Evolutionary conservation across 2,113 vertebrate genomes (phyloP).

Genomic region (Scopus umbretta): DNA sequence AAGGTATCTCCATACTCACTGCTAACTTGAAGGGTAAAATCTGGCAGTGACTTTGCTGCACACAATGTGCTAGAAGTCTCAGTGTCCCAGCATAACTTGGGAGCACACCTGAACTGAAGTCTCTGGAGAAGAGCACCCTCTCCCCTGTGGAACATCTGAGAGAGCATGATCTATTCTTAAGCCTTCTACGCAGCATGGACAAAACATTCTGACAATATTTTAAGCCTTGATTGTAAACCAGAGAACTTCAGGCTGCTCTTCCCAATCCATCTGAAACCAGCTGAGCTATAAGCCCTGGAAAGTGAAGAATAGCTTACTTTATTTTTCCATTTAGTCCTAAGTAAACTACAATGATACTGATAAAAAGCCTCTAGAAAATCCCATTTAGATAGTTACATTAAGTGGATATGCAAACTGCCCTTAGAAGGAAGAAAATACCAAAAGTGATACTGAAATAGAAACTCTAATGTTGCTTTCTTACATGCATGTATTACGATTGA

Average conservation of each 20-base stretch:
- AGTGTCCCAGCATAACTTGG: background rate
- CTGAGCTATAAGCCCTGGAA: background rate
- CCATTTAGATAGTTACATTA: background rate
- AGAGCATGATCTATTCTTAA: background rate
- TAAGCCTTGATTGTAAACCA: background rate
- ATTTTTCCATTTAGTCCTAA: background rate
- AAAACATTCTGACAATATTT: background rate
- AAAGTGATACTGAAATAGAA: background rate
- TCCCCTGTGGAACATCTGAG: background rate
- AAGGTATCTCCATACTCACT: too few relatives aligned
- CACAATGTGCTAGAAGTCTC: background rate
- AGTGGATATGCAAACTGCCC: background rate
- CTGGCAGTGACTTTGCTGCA: too few relatives aligned
- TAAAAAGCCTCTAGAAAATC: background rate
- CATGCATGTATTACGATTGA: accelerated
- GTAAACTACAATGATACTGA: background rate
- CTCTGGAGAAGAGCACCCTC: background rate
- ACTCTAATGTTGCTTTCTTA: background rate
- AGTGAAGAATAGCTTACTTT: background rate
- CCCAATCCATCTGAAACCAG: background rate
- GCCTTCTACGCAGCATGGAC: background rate
- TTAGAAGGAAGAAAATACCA: background rate
- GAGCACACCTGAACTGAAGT: background rate
- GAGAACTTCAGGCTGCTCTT: background rate
- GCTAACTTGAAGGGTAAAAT: too few relatives aligned